Evolutionary conservation across 2,888 invertebrate species (phyloP).

Genomic region (Himalopsyche japonica): DNA sequence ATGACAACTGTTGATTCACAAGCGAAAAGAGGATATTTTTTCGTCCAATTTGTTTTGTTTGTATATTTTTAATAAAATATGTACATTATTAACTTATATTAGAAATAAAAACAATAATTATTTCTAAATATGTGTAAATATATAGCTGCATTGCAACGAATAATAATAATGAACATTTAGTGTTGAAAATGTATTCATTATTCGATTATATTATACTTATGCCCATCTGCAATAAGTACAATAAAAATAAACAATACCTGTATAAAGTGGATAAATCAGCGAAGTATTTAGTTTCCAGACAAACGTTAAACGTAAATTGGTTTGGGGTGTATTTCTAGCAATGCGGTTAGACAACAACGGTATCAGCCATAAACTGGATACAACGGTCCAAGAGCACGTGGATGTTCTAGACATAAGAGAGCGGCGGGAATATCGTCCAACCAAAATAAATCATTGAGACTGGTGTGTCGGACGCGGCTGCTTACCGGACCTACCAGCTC

Average conservation of each 20-base stretch:
- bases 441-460: constrained; percentile 31
- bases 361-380: neutral
- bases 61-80: no score
- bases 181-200: no score
- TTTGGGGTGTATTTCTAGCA: neutral
- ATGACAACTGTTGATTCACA: no score
- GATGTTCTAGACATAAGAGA: constrained; percentile 13
- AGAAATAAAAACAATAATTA: no score
- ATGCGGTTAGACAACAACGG: neutral
- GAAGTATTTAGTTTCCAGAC: neutral
- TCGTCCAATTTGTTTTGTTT: no score
- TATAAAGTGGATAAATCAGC: neutral
- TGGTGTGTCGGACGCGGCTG: neutral
- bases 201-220: no score
- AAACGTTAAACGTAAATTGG: neutral
- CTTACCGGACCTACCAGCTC: constrained; percentile 10
- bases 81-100: no score
- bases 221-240: no score
- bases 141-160: no score
- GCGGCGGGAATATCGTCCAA: constrained; percentile 5
- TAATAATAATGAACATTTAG: no score
- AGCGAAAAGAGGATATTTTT: no score
- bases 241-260: neutral
- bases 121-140: no score
- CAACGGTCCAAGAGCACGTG: constrained; percentile 13